Base-by-base conservation (phyloP, 2,797 vertebrate genomes). In the Leucoraja ocellata region DNA sequence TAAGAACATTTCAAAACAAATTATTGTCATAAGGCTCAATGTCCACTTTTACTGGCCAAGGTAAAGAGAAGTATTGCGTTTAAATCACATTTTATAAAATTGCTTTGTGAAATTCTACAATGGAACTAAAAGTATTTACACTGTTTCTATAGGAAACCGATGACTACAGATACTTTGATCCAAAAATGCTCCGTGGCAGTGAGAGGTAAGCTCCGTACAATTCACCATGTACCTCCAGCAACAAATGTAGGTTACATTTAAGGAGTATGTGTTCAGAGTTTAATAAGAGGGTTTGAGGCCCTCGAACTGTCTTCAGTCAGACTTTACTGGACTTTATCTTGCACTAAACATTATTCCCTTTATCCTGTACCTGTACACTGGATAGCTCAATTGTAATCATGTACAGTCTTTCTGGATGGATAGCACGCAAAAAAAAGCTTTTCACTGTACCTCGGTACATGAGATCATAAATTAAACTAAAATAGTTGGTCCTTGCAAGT, bases 81-180 rank as follows among this genome's bases (percentile, higher is more conserved):
- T 11, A 58, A 28, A 54, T 25, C 11, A 61, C 1, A n/a, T 63
- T 32, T 63, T 63, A n/a, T 23, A 65, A 39, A 86, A 58, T 58
- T 83, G 23, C 18, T 14, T 86, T 4, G 32, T 23, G 21, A 16
- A 54, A 46, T 46, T 91, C 23, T 91, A 74, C 21, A 36, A 46
- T 8, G 23, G 68, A 11, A 7, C 32, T 74, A 91, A 91, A 92
- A 76, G 13, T 21, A 4, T 54, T 14, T 46, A 76, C 54, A 32
- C 8, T 94, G 94, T 94, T 95, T 95, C 94, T 95, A 93, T 95
- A 99, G 99, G 99, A 99, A 95, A 99, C 98, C 0, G 99, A 99
- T 94, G 98, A 99, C 94, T 99, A 98, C 95, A 97, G 98, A 93
- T 99, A 99, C 95, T 99, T 99, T 94, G 99, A 99, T 96, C 99